Evolutionary conservation across 37 sponge, comb jelly and placozoan species (phyloP).

Genomic region (Cliona cf. orientalis): DNA sequence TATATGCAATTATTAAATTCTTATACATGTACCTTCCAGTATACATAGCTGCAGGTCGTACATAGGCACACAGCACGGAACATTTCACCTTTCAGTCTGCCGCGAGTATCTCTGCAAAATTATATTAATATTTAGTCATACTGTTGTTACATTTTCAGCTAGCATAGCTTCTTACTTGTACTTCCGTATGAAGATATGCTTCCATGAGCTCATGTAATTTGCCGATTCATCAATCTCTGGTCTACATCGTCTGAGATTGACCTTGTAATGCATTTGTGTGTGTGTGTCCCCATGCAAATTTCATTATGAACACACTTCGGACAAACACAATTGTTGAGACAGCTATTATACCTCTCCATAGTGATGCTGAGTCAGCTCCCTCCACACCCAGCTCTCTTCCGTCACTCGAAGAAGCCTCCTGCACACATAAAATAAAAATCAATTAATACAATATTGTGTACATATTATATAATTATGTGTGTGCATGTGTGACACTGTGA

Average conservation of each 20-base stretch:
- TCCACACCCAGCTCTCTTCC: slow-evolving; percentile 36
- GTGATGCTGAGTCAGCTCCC: slow-evolving; percentile 19
- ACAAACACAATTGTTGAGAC: neutral
- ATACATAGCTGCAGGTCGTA: slow-evolving; percentile 29
- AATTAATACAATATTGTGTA: no score
- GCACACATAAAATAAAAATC: neutral
- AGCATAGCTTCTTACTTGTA: neutral
- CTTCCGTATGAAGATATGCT: neutral
- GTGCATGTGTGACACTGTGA: no score
- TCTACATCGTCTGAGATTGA: no score
- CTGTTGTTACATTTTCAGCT: neutral
- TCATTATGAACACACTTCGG: no score
- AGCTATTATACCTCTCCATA: slow-evolving; percentile 13
- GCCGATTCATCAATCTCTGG: no score
- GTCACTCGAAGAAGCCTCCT: slow-evolving; percentile 31
- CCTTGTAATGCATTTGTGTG: no score
- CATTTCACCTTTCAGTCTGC: neutral
- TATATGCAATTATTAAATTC: neutral
- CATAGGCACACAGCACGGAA: slow-evolving; percentile 17
- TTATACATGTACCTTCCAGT: slow-evolving; percentile 34
- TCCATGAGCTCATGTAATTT: neutral
- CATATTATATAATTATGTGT: no score
- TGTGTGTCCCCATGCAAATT: no score
- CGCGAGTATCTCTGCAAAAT: neutral
- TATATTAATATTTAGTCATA: neutral